These are phyloP conservation scores for Pantherophis guttatus DNA, from an alignment of 2,113 vertebrate species.

Conservation along the genomic window DNA sequence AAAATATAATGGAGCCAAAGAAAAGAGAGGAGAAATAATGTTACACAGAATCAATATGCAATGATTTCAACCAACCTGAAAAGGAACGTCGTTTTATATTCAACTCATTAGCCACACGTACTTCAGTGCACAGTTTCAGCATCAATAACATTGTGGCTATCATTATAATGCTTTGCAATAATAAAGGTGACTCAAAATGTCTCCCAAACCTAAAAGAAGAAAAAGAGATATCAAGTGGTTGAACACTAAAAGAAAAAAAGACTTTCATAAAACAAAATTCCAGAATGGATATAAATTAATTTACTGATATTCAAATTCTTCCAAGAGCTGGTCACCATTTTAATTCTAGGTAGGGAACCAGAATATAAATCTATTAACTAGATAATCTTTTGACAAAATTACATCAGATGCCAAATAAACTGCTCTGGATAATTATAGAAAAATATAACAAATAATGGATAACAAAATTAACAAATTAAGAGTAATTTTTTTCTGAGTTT, in stretches of 20 bases:
- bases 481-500: not conserved
- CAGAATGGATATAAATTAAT: not conserved
- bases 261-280: not conserved
- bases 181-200: slow-evolving; percentile 86
- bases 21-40: not conserved
- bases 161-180: slow-evolving; percentile 97
- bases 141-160: slow-evolving; percentile 92
- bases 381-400: not conserved
- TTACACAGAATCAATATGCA: slow-evolving; percentile 42
- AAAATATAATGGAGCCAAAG: not conserved
- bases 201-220: slow-evolving; percentile 81
- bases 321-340: not conserved
- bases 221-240: not conserved
- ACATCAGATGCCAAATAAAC: not conserved
- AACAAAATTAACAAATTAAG: not conserved
- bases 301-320: not conserved
- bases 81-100: slow-evolving; percentile 84
- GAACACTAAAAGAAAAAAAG: not conserved
- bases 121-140: slow-evolving; percentile 90
- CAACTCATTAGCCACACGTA: slow-evolving; percentile 83
- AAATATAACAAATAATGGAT: not conserved
- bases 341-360: not conserved
- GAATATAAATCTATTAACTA: not conserved
- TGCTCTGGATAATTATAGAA: not conserved
- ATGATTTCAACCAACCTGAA: slow-evolving; percentile 80